Percentiles rank a stretch among this genome's conserved stretches.
Conservation (phyloP, 2,797 vertebrate species). For the Gastrophryne carolinensis region DNA sequence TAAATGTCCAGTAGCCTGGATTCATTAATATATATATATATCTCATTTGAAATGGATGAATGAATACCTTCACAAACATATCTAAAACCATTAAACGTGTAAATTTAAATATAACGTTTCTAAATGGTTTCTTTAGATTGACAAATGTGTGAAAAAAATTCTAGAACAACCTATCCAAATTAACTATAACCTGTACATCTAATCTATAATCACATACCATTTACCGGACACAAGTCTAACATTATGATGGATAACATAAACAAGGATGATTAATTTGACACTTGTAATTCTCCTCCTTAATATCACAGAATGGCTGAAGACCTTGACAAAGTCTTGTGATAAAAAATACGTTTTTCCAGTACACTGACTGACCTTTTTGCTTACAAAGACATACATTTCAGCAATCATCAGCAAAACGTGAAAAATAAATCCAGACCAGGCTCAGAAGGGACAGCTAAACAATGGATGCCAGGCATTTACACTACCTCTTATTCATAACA, state of each 20-base stretch:
- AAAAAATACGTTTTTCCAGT: slow-evolving; percentile 14
- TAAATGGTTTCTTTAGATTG: background rate
- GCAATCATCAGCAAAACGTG: slow-evolving; percentile 34
- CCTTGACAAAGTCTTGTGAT: background rate
- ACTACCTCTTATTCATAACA: slow-evolving; percentile 29
- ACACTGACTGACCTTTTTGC: slow-evolving; percentile 27
- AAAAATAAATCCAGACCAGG: slow-evolving; percentile 30
- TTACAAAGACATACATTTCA: slow-evolving; percentile 39
- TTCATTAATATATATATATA: no score
- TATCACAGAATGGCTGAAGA: background rate
- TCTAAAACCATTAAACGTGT: no score
- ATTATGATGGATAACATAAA: background rate
- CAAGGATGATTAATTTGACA: background rate
- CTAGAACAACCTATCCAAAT: background rate
- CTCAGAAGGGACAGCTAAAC: slow-evolving; percentile 29
- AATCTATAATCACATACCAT: background rate
- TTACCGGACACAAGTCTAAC: background rate
- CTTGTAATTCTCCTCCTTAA: background rate
- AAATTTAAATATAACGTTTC: no score
- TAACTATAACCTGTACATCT: background rate
- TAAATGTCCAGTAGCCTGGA: no score
- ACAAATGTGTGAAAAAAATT: background rate
- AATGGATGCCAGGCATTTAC: slow-evolving; percentile 36
- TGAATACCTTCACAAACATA: no score
- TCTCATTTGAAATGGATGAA: no score